Evolutionary conservation across 1,140 invertebrate species (phyloP).

Genomic region (Hylyphantes graminicola): DNA sequence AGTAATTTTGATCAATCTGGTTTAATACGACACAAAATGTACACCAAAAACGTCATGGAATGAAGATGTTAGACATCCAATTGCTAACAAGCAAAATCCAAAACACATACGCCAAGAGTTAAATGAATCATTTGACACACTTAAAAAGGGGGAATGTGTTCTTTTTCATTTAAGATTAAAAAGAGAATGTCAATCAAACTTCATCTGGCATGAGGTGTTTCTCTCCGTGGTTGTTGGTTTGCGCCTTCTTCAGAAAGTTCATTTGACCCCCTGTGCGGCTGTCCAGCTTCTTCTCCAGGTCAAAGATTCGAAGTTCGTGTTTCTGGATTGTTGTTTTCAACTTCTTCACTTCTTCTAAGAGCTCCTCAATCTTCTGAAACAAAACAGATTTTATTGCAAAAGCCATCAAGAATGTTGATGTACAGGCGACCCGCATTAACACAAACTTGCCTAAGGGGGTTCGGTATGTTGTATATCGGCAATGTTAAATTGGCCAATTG

Average conservation of each 20-base stretch:
- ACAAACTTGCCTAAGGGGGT: too few species aligned
- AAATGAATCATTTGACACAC: slow-evolving; percentile 32
- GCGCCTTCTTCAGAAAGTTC: slow-evolving; percentile 54
- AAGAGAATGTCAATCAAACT: slow-evolving; percentile 35
- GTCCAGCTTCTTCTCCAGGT: slow-evolving; percentile 74
- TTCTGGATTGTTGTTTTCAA: slow-evolving; percentile 93
- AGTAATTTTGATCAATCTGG: not conserved
- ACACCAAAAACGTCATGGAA: not conserved
- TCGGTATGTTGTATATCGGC: too few species aligned
- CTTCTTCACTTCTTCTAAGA: slow-evolving; percentile 86
- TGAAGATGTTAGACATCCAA: slow-evolving; percentile 26
- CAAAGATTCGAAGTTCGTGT: slow-evolving; percentile 88
- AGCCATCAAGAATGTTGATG: too few species aligned
- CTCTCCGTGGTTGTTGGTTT: slow-evolving; percentile 54
- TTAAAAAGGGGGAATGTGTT: slow-evolving; percentile 20
- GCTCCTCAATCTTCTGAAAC: slow-evolving; percentile 76
- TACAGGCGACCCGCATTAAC: too few species aligned
- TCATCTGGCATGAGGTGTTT: slow-evolving; percentile 58
- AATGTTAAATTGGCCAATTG: too few species aligned
- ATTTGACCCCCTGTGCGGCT: slow-evolving; percentile 32
- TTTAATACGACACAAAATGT: not conserved
- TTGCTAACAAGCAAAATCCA: slow-evolving; percentile 4
- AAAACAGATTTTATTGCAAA: not conserved
- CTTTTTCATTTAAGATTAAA: not conserved
- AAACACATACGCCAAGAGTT: slow-evolving; percentile 8